Base-by-base conservation (phyloP, 2,797 vertebrate genomes). In the Scolopax bukidnonensis region DNA sequence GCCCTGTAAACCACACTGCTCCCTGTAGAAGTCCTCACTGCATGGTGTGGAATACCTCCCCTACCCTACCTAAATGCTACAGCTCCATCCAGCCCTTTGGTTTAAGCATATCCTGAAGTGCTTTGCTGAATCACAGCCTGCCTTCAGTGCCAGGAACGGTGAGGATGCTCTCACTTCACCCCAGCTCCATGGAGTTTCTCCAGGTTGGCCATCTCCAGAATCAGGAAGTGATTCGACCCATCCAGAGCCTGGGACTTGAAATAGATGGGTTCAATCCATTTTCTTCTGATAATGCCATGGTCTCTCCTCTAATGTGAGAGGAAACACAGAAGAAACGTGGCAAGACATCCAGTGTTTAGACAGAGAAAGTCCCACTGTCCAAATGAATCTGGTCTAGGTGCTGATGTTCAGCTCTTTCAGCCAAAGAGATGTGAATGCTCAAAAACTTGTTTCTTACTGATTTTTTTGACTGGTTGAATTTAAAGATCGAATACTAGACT, bases 1-100 rank as follows among this genome's bases (percentile, higher is more conserved):
- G 41, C 23, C 57, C 71, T 69, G 60, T 61, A 86, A 82, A 88
- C 12, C 33, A 38, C 30, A 15, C 4, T 32, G 30, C 28, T 80
- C 25, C 63, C 32, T 25, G 41, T 47, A 47, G 45, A 87, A 32
- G 33, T 32, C 0, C 15, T 4, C 16, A 5, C 45, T 25, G 14
- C 40, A 9, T 8, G 41, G 47, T 12, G 30, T 4, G 1, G 0
- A 3, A 0, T 73, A 24, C 4, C 15, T 67, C 15, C 50, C 21
- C 30, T 69, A 48, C 32, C 33, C 65, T 36, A 27, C 25, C 11
- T 41, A 40, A 60, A 12, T 28, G 11, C 33, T 45, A 10, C 16
- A 48, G 17, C 25, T 79, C 67, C 57, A 41, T 61, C 57, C 60
- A 73, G 0, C 33, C 67, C 89, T 63, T 57, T 5, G 2, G 13